phyloP scores from a whole-genome alignment of 2,113 vertebrate species.

The Saccopteryx leptura region DNA sequence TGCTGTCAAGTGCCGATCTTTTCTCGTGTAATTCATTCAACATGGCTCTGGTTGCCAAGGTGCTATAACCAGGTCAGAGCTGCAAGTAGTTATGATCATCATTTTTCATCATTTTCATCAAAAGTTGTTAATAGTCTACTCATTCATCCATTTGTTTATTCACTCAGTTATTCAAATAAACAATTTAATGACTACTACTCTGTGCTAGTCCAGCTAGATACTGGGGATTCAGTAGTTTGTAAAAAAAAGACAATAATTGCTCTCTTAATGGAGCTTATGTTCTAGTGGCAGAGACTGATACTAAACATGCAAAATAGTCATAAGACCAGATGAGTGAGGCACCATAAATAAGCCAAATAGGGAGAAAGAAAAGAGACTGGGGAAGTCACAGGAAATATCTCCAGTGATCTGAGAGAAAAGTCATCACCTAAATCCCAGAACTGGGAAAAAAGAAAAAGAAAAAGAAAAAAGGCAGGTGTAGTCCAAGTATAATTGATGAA shows the following conservation, averaged over 20 bases:
- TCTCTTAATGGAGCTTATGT: not conserved
- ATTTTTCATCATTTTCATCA: not conserved
- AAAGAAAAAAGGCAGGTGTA: not conserved
- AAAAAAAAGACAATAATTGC: not conserved
- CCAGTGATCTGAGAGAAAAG: not conserved
- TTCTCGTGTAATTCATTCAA: not conserved
- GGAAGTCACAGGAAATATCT: not conserved
- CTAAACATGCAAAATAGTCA: not conserved
- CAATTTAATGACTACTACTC: not conserved
- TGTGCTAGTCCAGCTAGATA: not conserved
- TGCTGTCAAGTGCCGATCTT: not conserved
- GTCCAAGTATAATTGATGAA: not conserved
- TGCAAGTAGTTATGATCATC: not conserved
- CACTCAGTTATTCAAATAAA: not conserved
- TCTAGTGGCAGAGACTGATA: not conserved
- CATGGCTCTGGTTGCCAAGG: not conserved
- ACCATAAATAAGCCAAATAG: not conserved
- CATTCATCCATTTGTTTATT: not conserved
- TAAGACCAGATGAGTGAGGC: not conserved
- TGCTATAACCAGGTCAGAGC: not conserved
- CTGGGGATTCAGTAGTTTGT: not conserved
- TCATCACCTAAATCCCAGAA: not conserved
- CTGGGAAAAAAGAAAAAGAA: not conserved
- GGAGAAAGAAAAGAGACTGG: not conserved
- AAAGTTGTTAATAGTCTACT: not conserved